Base-by-base conservation (phyloP, 2,888 invertebrate species). In the Parnassius smintheus region DNA sequence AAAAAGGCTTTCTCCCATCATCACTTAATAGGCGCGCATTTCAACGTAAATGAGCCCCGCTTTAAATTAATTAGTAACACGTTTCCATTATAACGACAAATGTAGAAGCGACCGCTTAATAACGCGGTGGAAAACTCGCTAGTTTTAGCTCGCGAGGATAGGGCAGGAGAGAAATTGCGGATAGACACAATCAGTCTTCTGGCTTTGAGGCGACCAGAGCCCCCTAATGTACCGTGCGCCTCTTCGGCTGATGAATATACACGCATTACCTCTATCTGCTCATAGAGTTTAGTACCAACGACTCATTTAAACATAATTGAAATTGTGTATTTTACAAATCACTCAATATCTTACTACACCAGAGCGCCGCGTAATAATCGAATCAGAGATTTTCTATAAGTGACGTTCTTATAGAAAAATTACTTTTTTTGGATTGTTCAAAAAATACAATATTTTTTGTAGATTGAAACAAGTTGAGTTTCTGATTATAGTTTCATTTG, bases 1-100 rank as follows among this genome's bases (percentile, higher is more conserved):
- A 81, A 78, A 87, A 85, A 86, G 81, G 81, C 81, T 81, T 75
- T 82, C 84, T 83, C 88, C 81, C 81, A 88, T 90, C 88, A 88
- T 89, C 86, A 80, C 85, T 82, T 90, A 91, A 91, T 88, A 88
- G 89, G 86, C 87, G 85, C 89, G 80, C 91, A 89, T 91, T 91
- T 90, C 88, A 79, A 87, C 90, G 91, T 91, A 91, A 91, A 91
- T 89, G 91, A 89, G 88, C 90, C 90, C 88, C 91, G 82, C 86
- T 88, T 86, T 87, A 88, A 91, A 91, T 91, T 91, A 91, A 91
- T 91, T 91, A 91, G 91, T 91, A 89, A 84, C 90, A 88, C 89
- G 88, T 91, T 91, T 91, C 91, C 91, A 91, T 91, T 91, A 91
- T 91, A 91, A 91, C 88, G 91, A 91, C 91, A 91, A 91, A 91